Conservation (phyloP, 2,797 vertebrate genomes). For the Lithobates sylvaticus region DNA sequence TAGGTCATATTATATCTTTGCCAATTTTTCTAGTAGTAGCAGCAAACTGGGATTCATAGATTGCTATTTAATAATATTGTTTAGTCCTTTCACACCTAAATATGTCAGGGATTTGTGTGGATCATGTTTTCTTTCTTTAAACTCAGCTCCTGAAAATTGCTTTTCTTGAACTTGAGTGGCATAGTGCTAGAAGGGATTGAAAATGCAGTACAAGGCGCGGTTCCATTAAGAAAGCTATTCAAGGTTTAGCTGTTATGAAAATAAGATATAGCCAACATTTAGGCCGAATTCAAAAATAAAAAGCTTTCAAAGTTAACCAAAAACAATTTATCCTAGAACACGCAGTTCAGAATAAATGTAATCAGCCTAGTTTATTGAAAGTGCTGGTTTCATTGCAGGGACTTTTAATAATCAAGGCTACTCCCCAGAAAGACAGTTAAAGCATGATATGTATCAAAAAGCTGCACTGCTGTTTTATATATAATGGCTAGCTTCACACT, state of each 20-base stretch:
- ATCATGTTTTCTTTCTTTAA: not conserved
- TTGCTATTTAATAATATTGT: not conserved
- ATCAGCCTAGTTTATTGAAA: not conserved
- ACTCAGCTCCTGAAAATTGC: conserved; percentile 8
- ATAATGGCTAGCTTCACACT: too few relatives aligned
- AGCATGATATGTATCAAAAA: too few relatives aligned
- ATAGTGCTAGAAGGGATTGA: conserved; percentile 5
- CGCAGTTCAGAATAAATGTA: conserved; percentile 1
- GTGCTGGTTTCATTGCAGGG: not conserved
- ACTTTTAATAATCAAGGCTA: not conserved
- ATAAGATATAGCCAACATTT: conserved; percentile 8
- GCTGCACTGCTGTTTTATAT: too few relatives aligned
- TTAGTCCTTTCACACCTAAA: conserved; percentile 16
- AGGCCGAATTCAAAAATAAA: conserved; percentile 1
- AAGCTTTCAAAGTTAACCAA: conserved; percentile 11
- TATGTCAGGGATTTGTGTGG: not conserved
- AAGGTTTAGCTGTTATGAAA: not conserved
- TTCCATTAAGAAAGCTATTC: conserved; percentile 1
- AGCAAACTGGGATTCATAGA: not conserved
- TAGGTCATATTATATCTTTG: not conserved
- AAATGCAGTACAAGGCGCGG: not conserved
- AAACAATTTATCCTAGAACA: not conserved
- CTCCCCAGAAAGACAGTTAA: not conserved
- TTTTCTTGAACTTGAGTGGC: conserved; percentile 18
- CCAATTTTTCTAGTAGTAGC: not conserved